Evolutionary conservation across 2,888 invertebrate species (phyloP).

Genomic region (Drosophila melanosoma): DNA sequence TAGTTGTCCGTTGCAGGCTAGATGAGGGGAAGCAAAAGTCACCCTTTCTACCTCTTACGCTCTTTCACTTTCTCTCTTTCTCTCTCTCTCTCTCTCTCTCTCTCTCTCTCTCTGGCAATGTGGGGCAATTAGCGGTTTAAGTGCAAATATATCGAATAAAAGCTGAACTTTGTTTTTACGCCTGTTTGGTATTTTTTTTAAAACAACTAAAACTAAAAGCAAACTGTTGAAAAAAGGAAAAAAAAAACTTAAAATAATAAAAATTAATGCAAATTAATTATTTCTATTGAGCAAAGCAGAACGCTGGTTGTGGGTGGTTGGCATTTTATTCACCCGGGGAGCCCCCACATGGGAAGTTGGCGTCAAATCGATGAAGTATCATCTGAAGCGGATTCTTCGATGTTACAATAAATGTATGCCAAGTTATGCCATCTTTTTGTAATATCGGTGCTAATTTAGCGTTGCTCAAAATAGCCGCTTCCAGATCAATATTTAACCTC

Average conservation of each 20-base stretch:
- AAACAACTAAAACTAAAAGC: neutral
- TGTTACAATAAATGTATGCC: no score
- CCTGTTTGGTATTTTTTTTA: slow-evolving; percentile 31
- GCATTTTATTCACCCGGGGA: no score
- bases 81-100: neutral
- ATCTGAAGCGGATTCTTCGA: no score
- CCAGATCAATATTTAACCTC: no score
- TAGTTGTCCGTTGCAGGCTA: slow-evolving; percentile 73
- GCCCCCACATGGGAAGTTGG: no score
- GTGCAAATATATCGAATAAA: slow-evolving; percentile 51
- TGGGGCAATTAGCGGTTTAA: slow-evolving; percentile 43
- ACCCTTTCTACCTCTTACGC: neutral
- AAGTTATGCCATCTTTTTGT: no score
- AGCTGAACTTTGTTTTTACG: slow-evolving; percentile 48
- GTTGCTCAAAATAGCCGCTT: no score
- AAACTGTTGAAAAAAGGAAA: neutral
- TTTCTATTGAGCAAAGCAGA: slow-evolving; percentile 30
- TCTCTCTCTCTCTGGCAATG: slow-evolving; percentile 11
- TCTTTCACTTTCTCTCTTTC: neutral
- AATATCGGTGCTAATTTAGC: no score
- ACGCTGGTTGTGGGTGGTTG: slow-evolving; percentile 10
- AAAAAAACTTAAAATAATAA: slow-evolving; percentile 17
- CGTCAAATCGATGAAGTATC: no score
- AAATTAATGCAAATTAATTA: slow-evolving; percentile 35
- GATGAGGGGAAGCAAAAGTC: neutral